Percentiles rank a stretch among this genome's conserved stretches.
These are phyloP conservation scores for Semnopithecus entellus DNA, from an alignment of 2,113 vertebrate genomes.

Conservation along the genomic window DNA sequence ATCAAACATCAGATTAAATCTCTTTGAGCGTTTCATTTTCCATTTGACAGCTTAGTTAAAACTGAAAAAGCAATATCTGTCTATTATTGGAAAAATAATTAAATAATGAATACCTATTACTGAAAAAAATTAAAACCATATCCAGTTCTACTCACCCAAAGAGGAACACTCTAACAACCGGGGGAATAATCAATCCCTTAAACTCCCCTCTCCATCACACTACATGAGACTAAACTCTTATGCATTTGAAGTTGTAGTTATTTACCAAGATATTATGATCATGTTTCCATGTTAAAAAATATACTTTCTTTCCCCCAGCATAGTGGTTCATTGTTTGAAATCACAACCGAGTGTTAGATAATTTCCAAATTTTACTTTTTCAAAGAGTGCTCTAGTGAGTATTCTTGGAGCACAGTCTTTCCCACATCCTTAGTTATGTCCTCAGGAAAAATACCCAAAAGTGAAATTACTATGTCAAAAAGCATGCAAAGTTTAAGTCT, in stretches of 20 bases:
- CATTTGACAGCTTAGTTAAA: neutral
- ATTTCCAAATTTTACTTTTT: constrained; percentile 40
- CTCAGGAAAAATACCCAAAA: neutral
- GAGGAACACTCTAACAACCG: neutral
- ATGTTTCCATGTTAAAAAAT: neutral
- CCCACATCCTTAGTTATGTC: constrained; percentile 12
- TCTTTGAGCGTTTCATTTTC: neutral
- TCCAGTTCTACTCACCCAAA: neutral
- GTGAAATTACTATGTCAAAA: constrained; percentile 5
- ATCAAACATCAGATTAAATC: neutral
- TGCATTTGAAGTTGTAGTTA: neutral
- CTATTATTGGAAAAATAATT: neutral
- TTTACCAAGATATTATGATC: neutral
- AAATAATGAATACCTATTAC: neutral
- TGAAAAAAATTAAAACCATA: neutral
- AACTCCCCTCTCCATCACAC: too few species aligned
- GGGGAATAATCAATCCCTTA: neutral
- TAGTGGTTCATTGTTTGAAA: constrained; percentile 26
- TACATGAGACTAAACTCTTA: neutral
- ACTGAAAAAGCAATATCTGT: neutral
- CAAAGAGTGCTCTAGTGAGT: neutral
- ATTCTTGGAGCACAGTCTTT: constrained; percentile 1
- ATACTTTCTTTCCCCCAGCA: neutral
- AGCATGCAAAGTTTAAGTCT: neutral
- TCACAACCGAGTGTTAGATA: neutral